These are phyloP conservation scores for Amphimallon solstitiale DNA, from an alignment of 2,888 invertebrate genomes.

Conservation along the genomic window DNA sequence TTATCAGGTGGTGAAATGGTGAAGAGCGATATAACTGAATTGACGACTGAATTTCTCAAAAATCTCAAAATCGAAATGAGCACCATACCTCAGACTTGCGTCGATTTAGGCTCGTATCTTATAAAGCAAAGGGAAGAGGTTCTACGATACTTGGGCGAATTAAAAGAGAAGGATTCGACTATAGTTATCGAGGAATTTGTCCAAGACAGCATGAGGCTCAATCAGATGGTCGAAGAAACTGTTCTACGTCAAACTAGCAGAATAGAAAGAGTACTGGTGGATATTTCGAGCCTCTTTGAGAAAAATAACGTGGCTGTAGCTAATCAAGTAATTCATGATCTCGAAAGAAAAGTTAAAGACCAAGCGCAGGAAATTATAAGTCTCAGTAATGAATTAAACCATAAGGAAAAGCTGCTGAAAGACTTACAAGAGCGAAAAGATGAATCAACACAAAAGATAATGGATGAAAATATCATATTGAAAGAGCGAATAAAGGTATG, in stretches of 20 bases:
- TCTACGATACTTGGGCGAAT: constrained; percentile 53
- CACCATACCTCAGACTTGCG: constrained; percentile 54
- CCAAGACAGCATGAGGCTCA: constrained; percentile 52
- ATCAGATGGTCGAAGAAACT: constrained; percentile 52
- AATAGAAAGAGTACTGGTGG: constrained; percentile 51
- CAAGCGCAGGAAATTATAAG: constrained; percentile 26
- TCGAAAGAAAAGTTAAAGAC: constrained; percentile 50
- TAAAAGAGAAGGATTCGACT: constrained; percentile 49
- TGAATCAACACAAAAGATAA: constrained; percentile 15
- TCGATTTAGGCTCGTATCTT: constrained; percentile 56
- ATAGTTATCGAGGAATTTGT: constrained; percentile 49
- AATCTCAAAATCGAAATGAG: constrained; percentile 56
- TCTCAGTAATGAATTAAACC: constrained; percentile 35
- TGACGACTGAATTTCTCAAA: constrained; percentile 47
- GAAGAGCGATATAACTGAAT: constrained; percentile 23
- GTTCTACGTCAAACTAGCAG: constrained; percentile 51
- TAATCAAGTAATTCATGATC: constrained; percentile 39
- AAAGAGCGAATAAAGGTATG: constrained; percentile 36
- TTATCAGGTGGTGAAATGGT: constrained; percentile 15
- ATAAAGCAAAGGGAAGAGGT: constrained; percentile 52
- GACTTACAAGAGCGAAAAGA: constrained; percentile 33
- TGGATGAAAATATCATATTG: constrained; percentile 33
- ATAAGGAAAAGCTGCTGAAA: constrained; percentile 40
- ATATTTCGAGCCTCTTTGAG: constrained; percentile 51
- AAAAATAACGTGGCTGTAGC: constrained; percentile 42